Conservation (phyloP, 2,113 vertebrate species). For the Macquaria ambigua region DNA sequence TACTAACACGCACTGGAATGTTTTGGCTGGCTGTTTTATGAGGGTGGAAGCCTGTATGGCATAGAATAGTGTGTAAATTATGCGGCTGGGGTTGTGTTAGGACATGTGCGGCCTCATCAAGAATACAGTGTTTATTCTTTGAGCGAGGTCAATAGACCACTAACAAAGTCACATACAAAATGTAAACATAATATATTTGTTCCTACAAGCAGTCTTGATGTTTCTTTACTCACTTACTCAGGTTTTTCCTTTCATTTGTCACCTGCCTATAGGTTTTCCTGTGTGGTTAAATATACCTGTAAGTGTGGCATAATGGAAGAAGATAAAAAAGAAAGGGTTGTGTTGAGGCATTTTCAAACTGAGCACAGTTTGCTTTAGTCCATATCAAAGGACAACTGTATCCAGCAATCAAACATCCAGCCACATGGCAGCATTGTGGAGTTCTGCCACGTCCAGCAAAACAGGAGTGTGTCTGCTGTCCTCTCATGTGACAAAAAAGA, state of each 20-base stretch:
- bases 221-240: neutral
- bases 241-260: neutral
- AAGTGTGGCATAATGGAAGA: neutral
- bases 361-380: neutral
- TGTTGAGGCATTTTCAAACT: neutral
- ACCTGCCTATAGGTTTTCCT: neutral
- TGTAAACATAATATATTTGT: neutral
- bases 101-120: slow-evolving; percentile 12
- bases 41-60: neutral
- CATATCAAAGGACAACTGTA: neutral
- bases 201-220: neutral
- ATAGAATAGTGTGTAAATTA: slow-evolving; percentile 22
- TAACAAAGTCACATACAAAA: slow-evolving; percentile 5
- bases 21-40: slow-evolving; percentile 44
- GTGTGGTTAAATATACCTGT: neutral
- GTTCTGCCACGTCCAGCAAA: neutral
- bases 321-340: neutral
- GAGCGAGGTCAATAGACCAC: slow-evolving; percentile 19
- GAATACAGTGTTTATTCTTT: slow-evolving; percentile 4
- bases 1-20: slow-evolving; percentile 8
- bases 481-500: neutral
- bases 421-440: neutral
- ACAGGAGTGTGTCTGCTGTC: neutral
- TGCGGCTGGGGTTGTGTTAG: slow-evolving; percentile 1
- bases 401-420: neutral